These are phyloP conservation scores for Notolepis coatsorum DNA, from an alignment of 2,797 vertebrate species.

Conservation along the genomic window DNA sequence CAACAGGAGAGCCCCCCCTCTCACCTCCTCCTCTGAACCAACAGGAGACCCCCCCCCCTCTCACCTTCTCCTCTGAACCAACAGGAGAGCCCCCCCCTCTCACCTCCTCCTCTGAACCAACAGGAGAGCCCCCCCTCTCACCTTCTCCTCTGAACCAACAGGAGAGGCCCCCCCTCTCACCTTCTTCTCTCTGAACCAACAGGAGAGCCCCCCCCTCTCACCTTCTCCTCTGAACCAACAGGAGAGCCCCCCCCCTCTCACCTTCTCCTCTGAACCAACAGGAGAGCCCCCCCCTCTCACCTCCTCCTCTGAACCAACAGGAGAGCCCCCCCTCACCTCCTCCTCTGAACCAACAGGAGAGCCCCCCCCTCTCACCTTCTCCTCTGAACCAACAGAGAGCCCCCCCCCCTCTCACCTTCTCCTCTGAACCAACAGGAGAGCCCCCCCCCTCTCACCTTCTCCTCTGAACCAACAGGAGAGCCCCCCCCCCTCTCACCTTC, in stretches of 20 bases:
- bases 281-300: not conserved
- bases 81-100: constrained; percentile 2
- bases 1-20: too few species aligned
- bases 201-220: not conserved
- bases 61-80: too few species aligned
- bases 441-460: not conserved
- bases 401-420: constrained; percentile 2
- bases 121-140: constrained; percentile 15
- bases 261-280: constrained; percentile 33
- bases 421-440: constrained; percentile 36
- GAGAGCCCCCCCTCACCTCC: constrained; percentile 1
- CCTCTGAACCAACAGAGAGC: too few species aligned
- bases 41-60: constrained; percentile 28
- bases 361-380: not conserved
- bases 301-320: too few species aligned
- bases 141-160: too few species aligned
- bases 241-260: constrained; percentile 4
- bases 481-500: not conserved
- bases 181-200: constrained; percentile 36
- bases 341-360: constrained; percentile 29
- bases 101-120: constrained; percentile 26
- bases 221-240: too few species aligned
- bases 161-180: not conserved
- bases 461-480: too few species aligned
- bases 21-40: constrained; percentile 18